Conservation (phyloP, 2,113 vertebrate species). For the Hirundichthys speculiger region DNA sequence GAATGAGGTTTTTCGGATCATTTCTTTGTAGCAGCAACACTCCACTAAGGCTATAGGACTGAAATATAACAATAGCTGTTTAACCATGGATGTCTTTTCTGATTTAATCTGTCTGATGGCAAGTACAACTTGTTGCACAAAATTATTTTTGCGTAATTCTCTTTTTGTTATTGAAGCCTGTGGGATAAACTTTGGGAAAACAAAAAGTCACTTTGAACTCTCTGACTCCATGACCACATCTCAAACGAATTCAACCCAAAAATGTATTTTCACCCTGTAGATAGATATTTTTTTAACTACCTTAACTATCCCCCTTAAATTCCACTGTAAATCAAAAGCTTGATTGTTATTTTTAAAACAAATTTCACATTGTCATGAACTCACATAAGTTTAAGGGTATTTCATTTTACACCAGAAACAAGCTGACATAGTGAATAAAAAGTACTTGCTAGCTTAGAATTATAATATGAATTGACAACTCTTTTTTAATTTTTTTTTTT, state of each 20-base stretch:
- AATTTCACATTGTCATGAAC: neutral
- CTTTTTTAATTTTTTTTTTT: slow-evolving; percentile 57
- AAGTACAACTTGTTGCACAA: slow-evolving; percentile 25
- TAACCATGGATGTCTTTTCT: slow-evolving; percentile 35
- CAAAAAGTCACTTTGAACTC: slow-evolving; percentile 25
- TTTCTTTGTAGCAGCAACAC: slow-evolving; percentile 64
- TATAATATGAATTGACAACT: slow-evolving; percentile 63
- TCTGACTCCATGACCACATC: too few relatives aligned
- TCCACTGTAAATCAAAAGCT: too few relatives aligned
- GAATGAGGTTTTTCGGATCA: slow-evolving; percentile 64
- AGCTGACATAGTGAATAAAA: slow-evolving; percentile 16
- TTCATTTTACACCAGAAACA: slow-evolving; percentile 11
- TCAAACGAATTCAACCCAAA: neutral
- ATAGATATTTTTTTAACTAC: too few relatives aligned
- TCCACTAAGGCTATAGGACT: slow-evolving; percentile 51
- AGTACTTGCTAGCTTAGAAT: slow-evolving; percentile 8
- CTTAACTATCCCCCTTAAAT: too few relatives aligned
- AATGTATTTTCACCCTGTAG: too few relatives aligned
- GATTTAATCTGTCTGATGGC: slow-evolving; percentile 65
- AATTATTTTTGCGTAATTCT: slow-evolving; percentile 38
- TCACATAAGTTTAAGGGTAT: too few relatives aligned
- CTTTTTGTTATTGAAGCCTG: slow-evolving; percentile 3
- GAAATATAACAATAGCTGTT: slow-evolving; percentile 75
- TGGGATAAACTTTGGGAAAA: slow-evolving; percentile 18
- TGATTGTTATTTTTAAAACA: too few relatives aligned